A percentile compares a stretch with the other conserved stretches of the same genome.
These are phyloP conservation scores for Oreortyx pictus DNA, from an alignment of 2,797 vertebrate species.

Conservation along the genomic window DNA sequence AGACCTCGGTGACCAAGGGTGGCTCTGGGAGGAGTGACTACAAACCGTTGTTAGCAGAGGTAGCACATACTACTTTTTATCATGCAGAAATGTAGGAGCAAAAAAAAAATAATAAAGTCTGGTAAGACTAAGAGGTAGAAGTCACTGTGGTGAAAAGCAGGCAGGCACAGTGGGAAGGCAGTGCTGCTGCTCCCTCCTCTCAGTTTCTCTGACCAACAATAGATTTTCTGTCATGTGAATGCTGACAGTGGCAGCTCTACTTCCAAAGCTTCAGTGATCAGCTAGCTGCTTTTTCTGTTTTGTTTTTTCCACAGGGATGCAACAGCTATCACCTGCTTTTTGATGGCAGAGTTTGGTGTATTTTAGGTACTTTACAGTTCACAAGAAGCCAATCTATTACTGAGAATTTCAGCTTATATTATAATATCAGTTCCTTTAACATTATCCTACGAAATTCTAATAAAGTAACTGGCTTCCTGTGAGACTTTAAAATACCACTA, in stretches of 20 bases:
- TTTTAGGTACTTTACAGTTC: background rate
- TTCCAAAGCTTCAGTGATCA: background rate
- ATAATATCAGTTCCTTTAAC: background rate
- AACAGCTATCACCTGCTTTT: background rate
- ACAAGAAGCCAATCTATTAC: background rate
- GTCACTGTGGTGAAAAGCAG: background rate
- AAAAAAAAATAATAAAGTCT: background rate
- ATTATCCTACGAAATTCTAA: background rate
- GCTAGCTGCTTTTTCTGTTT: background rate
- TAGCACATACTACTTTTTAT: background rate
- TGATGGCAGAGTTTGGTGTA: background rate
- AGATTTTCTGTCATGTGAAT: background rate
- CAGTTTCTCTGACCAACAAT: background rate
- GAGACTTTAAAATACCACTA: background rate
- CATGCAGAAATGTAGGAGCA: background rate
- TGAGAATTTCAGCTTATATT: background rate
- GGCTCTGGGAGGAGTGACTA: background rate
- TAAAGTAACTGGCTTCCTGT: background rate
- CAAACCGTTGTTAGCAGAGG: background rate
- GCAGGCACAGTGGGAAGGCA: background rate
- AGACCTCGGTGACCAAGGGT: background rate
- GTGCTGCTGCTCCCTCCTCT: background rate
- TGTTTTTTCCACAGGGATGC: background rate
- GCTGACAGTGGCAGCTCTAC: background rate
- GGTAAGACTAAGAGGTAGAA: background rate